Evolutionary conservation across 2,113 vertebrate genomes (phyloP).

Genomic region (Formicarius rufipectus): DNA sequence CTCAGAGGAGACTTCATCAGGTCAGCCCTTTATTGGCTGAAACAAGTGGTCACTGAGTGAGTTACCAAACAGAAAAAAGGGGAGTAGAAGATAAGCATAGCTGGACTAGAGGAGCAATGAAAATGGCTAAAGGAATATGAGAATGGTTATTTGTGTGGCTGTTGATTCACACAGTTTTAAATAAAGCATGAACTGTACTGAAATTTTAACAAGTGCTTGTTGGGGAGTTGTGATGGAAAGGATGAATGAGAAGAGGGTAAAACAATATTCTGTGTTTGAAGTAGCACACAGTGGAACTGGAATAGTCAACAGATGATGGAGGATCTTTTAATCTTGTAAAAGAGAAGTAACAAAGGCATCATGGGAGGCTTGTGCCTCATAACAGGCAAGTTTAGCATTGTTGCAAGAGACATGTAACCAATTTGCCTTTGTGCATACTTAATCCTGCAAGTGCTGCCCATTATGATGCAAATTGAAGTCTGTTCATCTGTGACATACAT

Average conservation of each 20-base stretch:
- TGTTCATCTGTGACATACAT: background rate
- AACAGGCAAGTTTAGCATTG: background rate
- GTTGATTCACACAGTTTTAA: background rate
- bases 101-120: background rate
- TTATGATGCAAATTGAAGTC: constrained; percentile 7
- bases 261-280: background rate
- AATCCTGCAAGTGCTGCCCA: background rate
- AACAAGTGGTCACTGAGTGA: background rate
- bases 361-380: background rate
- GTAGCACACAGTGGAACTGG: background rate
- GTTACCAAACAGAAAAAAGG: background rate
- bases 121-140: background rate
- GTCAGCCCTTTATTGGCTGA: background rate
- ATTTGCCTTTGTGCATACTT: background rate
- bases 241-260: background rate
- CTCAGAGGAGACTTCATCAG: background rate
- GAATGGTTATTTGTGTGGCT: background rate
- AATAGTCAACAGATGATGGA: background rate
- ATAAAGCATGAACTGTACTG: background rate
- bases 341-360: background rate
- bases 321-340: background rate
- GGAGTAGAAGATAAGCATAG: background rate
- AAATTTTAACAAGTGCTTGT: background rate
- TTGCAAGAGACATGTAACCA: background rate
- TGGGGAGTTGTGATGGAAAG: background rate